Evolutionary conservation across 2,113 vertebrate species (phyloP).

Genomic region (Glaucomys volans): DNA sequence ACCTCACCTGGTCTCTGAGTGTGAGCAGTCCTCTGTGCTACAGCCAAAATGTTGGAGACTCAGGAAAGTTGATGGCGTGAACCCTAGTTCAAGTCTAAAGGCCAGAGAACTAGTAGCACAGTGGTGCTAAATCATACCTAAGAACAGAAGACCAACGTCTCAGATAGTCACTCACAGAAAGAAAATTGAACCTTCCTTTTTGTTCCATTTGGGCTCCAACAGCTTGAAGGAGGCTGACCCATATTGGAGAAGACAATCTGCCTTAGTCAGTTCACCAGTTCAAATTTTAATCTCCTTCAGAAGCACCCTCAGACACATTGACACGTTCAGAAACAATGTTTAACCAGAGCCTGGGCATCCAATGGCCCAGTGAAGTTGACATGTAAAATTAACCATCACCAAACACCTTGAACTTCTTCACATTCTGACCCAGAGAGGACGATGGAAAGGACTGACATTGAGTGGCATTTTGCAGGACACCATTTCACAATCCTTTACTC

Average conservation of each 20-base stretch:
- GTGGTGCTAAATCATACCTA: neutral
- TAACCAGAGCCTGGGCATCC: neutral
- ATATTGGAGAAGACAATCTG: rapidly evolving
- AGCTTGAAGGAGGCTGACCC: neutral
- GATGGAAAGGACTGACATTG: neutral
- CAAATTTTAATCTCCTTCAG: neutral
- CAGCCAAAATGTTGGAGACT: neutral
- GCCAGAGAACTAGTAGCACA: neutral
- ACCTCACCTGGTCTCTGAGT: neutral
- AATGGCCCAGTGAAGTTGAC: no score
- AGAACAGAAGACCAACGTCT: neutral
- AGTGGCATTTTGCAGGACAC: neutral
- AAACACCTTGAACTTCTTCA: neutral
- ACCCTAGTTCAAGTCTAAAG: neutral
- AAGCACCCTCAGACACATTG: neutral
- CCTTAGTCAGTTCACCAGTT: neutral
- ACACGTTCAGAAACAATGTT: neutral
- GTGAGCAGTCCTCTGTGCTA: neutral
- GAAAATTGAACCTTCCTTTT: neutral
- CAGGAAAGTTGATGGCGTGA: neutral
- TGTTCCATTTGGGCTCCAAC: neutral
- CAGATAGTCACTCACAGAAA: neutral
- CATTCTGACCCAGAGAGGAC: neutral
- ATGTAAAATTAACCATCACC: neutral
- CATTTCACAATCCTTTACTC: neutral